phyloP scores from a whole-genome alignment of 2,113 vertebrate species.

The Opisthocomus hoazin region DNA sequence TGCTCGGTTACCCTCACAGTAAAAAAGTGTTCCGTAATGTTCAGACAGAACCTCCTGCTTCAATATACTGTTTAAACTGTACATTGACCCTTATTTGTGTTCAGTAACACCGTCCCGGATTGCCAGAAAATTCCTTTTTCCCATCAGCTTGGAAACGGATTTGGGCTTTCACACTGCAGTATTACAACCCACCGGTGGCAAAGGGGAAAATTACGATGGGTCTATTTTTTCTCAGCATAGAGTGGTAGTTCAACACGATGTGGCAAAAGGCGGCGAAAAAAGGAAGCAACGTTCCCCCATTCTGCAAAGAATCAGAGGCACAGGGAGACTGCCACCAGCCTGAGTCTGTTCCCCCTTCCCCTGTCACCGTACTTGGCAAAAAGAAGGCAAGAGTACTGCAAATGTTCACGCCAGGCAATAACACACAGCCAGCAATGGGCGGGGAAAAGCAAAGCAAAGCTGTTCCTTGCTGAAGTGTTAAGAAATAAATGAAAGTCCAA shows the following conservation, averaged over 20 bases:
- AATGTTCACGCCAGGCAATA: constrained; percentile 4
- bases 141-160: not conserved
- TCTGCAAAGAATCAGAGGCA: not conserved
- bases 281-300: not conserved
- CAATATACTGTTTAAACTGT: not conserved
- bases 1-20: not conserved
- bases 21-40: not conserved
- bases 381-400: not conserved
- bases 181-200: not conserved
- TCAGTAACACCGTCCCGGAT: not conserved
- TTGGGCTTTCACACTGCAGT: not conserved
- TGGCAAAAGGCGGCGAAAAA: not conserved
- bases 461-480: not conserved
- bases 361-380: not conserved
- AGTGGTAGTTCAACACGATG: not conserved
- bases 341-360: not conserved
- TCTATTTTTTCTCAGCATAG: not conserved
- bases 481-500: not conserved
- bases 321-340: not conserved
- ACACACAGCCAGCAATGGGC: not conserved
- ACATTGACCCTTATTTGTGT: not conserved
- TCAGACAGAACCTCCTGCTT: not conserved
- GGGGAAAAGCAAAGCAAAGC: constrained; percentile 9
- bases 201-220: not conserved
- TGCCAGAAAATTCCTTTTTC: not conserved